These are phyloP conservation scores for Darwinula stevensoni DNA, from an alignment of 2,888 invertebrate genomes.

Conservation along the genomic window DNA sequence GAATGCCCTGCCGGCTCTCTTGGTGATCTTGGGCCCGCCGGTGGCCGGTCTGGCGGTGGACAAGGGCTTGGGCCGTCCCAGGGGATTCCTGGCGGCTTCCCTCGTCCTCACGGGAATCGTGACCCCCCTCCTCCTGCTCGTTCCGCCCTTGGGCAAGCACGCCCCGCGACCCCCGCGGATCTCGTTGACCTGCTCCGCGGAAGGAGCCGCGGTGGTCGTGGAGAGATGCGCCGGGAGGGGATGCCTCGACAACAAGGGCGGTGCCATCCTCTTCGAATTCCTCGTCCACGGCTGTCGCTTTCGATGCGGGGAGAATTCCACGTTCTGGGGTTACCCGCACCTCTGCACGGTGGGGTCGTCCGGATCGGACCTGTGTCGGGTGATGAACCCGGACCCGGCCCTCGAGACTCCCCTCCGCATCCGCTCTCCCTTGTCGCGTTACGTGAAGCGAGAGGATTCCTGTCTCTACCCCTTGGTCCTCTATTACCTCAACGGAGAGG, in stretches of 20 bases:
- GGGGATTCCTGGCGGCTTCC: neutral
- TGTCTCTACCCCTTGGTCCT: too few relatives aligned
- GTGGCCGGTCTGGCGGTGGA: neutral
- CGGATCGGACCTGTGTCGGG: too few relatives aligned
- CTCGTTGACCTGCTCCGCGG: neutral
- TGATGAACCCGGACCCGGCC: too few relatives aligned
- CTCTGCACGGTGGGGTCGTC: too few relatives aligned
- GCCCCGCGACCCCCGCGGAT: neutral
- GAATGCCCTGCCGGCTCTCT: neutral
- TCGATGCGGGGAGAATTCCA: too few relatives aligned
- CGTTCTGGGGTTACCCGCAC: too few relatives aligned
- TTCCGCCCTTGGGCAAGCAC: neutral
- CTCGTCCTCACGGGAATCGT: neutral
- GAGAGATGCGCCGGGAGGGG: neutral
- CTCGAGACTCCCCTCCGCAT: too few relatives aligned
- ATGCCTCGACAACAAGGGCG: neutral
- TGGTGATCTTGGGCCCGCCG: neutral
- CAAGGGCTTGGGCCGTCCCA: neutral
- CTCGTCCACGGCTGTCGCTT: conserved; percentile 1
- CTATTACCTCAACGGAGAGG: too few relatives aligned
- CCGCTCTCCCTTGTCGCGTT: too few relatives aligned
- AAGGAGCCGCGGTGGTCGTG: neutral
- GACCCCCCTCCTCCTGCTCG: neutral
- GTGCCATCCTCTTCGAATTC: neutral
- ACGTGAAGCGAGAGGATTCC: too few relatives aligned